Evolutionary conservation across 2,888 invertebrate genomes (phyloP).

Genomic region (Margaritifera margaritifera): DNA sequence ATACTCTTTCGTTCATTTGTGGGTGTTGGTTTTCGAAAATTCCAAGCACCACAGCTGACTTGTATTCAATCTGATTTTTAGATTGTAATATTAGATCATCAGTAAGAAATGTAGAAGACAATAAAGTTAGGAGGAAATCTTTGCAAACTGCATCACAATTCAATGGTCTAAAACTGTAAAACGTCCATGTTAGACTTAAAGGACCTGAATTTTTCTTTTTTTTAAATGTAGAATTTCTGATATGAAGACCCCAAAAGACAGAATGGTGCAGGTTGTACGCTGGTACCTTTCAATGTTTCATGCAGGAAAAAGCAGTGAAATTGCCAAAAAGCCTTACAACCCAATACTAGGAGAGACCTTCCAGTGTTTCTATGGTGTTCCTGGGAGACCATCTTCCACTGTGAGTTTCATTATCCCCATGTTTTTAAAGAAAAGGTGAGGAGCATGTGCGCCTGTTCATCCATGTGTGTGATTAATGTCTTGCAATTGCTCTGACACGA

Average conservation of each 20-base stretch:
- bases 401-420: conserved; percentile 25
- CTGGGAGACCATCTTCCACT: conserved; percentile 49
- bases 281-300: conserved; percentile 99
- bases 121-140: no score
- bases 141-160: no score
- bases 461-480: conserved; percentile 1
- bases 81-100: no score
- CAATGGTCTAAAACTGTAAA: no score
- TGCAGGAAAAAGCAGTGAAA: conserved; percentile 96
- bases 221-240: conserved; percentile 87
- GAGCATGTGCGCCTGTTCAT: no score
- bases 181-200: no score
- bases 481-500: not conserved
- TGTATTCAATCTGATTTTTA: no score
- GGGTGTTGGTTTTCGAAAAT: no score
- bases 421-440: not conserved
- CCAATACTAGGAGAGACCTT: conserved; percentile 98
- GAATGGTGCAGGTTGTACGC: conserved; percentile 93
- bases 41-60: no score
- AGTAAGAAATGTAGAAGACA: no score
- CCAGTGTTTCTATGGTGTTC: conserved; percentile 75
- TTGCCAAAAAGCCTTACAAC: conserved; percentile 99
- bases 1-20: no score
- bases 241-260: conserved; percentile 86
- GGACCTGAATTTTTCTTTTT: no score